Evolutionary conservation across 2,888 invertebrate species (phyloP).

Genomic region (Drosophila recens): DNA sequence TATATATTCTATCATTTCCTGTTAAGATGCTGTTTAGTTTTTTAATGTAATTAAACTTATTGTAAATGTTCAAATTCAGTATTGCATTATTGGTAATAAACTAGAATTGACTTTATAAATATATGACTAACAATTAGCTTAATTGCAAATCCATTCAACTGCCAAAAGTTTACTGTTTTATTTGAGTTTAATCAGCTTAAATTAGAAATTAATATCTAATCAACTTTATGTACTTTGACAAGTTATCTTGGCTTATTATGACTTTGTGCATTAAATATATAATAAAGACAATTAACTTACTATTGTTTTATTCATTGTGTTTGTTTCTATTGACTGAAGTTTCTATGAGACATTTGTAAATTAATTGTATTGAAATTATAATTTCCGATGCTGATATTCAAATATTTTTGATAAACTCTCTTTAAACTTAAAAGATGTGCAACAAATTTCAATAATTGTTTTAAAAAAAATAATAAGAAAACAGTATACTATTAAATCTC

Average conservation of each 20-base stretch:
- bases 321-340: too few relatives aligned
- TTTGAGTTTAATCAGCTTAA: not conserved
- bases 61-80: not conserved
- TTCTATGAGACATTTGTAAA: too few relatives aligned
- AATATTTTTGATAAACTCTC: too few relatives aligned
- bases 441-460: too few relatives aligned
- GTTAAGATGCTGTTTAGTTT: not conserved
- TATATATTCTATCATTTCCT: not conserved
- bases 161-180: not conserved
- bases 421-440: too few relatives aligned
- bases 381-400: too few relatives aligned
- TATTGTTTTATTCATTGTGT: not conserved
- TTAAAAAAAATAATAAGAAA: too few relatives aligned
- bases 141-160: not conserved
- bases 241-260: not conserved
- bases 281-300: not conserved
- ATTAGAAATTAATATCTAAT: not conserved
- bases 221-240: not conserved
- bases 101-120: not conserved
- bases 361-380: too few relatives aligned
- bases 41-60: not conserved
- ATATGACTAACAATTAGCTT: not conserved
- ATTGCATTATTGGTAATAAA: not conserved
- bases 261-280: too few relatives aligned
- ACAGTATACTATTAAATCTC: too few relatives aligned